Evolutionary conservation across 2,888 invertebrate genomes (phyloP).

Genomic region (Euplexia lucipara): DNA sequence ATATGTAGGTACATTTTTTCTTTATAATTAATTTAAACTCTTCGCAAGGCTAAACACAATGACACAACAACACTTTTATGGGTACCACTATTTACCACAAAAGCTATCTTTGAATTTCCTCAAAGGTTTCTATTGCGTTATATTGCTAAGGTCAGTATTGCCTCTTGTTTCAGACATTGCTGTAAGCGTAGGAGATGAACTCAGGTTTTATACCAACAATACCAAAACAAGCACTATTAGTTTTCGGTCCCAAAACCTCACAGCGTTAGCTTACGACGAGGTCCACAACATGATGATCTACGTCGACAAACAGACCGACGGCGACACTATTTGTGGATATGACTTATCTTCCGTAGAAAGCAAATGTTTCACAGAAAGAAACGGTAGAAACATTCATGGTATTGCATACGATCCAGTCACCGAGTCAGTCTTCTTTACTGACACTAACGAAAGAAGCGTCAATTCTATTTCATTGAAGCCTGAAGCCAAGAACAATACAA

Average conservation of each 20-base stretch:
- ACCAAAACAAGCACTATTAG: constrained; percentile 67
- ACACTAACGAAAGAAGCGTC: constrained; percentile 80
- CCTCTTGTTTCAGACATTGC: constrained; percentile 93
- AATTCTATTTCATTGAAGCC: constrained; percentile 82
- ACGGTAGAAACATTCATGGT: constrained; percentile 92
- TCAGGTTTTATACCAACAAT: constrained; percentile 86
- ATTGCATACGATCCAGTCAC: constrained; percentile 94
- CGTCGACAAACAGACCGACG: constrained; percentile 92
- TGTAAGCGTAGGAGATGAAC: constrained; percentile 91
- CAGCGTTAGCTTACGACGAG: constrained; percentile 93
- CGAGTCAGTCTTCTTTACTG: constrained; percentile 95
- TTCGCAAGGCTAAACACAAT: too few species aligned
- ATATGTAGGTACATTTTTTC: too few species aligned
- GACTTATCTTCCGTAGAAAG: constrained; percentile 78
- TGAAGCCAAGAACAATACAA: constrained; percentile 70
- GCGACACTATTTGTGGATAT: constrained; percentile 93
- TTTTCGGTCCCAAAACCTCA: constrained; percentile 75
- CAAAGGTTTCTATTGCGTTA: too few species aligned
- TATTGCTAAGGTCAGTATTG: too few species aligned
- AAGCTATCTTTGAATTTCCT: too few species aligned
- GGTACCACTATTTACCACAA: too few species aligned
- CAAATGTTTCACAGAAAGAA: constrained; percentile 85
- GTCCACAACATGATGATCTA: constrained; percentile 92
- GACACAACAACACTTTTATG: too few species aligned
- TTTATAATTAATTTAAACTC: too few species aligned